phyloP scores from a whole-genome alignment of 2,888 invertebrate species.

The Melitaea athalia region DNA sequence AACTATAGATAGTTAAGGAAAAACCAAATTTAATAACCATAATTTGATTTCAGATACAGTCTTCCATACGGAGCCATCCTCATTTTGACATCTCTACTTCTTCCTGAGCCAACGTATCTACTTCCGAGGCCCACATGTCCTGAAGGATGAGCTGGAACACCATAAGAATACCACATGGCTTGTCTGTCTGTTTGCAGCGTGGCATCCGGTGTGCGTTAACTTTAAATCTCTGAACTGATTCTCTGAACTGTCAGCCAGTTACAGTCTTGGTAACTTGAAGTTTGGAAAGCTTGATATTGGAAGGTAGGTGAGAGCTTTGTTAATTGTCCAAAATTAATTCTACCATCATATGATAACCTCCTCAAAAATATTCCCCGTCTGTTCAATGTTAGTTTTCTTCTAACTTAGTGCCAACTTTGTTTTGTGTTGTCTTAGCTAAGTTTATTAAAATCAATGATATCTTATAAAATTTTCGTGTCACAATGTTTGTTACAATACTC shows the following conservation, averaged over 20 bases:
- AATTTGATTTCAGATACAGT: conserved; percentile 82
- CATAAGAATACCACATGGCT: conserved; percentile 91
- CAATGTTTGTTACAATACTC: too few species aligned
- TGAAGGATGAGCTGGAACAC: conserved; percentile 91
- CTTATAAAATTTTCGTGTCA: too few species aligned
- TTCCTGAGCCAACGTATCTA: conserved; percentile 97
- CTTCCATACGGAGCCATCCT: conserved; percentile 88
- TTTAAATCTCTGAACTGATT: conserved; percentile 96
- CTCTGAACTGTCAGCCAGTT: conserved; percentile 92
- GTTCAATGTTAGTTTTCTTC: too few species aligned
- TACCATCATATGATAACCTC: too few species aligned
- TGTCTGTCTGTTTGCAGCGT: conserved; percentile 96
- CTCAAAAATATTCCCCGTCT: too few species aligned
- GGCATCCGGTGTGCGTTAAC: conserved; percentile 97
- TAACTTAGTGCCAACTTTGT: too few species aligned
- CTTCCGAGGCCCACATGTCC: conserved; percentile 85
- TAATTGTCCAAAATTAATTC: too few species aligned
- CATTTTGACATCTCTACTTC: conserved; percentile 88
- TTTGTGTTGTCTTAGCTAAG: too few species aligned
- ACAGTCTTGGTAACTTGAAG: conserved; percentile 90
- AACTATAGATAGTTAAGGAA: too few species aligned
- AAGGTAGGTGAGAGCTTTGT: conserved; percentile 54
- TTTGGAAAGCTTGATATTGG: conserved; percentile 99
- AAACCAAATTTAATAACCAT: too few species aligned
- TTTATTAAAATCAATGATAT: too few species aligned